A percentile compares a stretch with the other conserved stretches of the same genome.
Conservation (phyloP, 2,113 vertebrate species). For the Xiphorhynchus elegans region DNA sequence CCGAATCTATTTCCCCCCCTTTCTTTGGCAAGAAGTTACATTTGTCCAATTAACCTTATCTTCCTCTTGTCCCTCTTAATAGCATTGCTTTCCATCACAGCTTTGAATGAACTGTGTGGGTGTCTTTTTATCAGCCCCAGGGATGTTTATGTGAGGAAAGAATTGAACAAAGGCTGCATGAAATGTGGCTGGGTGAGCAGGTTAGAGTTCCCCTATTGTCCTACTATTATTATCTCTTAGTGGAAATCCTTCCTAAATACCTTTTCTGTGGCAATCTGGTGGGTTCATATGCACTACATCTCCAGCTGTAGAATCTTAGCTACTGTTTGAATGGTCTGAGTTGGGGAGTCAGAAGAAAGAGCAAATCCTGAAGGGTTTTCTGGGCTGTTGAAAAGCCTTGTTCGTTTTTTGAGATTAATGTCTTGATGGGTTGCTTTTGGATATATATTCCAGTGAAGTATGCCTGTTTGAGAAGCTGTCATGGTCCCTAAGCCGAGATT, state of each 20-base stretch:
- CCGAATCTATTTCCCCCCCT: background rate
- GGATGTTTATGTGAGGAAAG: background rate
- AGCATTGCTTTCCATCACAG: background rate
- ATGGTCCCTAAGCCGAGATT: background rate
- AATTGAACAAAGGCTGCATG: background rate
- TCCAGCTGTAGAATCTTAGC: background rate
- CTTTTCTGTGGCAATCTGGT: background rate
- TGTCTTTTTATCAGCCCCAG: background rate
- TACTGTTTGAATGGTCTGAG: background rate
- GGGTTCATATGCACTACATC: background rate
- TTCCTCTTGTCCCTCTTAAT: background rate
- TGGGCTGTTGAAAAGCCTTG: background rate
- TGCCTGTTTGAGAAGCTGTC: background rate
- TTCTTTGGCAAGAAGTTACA: background rate
- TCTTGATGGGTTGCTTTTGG: background rate
- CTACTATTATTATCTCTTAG: background rate
- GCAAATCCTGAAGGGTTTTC: background rate
- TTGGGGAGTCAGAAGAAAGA: background rate
- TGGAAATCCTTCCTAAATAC: background rate
- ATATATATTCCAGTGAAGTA: background rate
- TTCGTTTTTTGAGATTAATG: background rate
- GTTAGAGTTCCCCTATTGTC: background rate
- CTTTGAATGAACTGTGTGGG: background rate
- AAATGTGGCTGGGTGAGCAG: background rate
- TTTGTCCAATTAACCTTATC: conserved; percentile 1